Conservation (phyloP, 2,797 vertebrate genomes). For the Tangara arthus region DNA sequence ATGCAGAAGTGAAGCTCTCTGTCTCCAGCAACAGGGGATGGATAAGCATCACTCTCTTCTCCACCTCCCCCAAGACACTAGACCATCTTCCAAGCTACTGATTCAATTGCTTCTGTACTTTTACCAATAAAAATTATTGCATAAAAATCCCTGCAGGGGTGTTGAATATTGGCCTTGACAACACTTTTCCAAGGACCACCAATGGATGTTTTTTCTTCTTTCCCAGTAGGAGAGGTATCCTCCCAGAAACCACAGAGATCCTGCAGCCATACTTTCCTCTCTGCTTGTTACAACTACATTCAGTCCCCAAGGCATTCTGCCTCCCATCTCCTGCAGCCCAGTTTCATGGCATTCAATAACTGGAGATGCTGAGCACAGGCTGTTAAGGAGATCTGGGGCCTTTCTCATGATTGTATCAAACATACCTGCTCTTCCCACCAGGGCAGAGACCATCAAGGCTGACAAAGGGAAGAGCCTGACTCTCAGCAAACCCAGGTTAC, state of each 20-base stretch:
- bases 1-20: not conserved
- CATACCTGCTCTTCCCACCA: not conserved
- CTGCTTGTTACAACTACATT: not conserved
- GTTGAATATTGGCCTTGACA: not conserved
- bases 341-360: not conserved
- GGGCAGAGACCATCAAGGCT: not conserved
- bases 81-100: not conserved
- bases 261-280: not conserved
- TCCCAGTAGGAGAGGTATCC: not conserved
- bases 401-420: not conserved
- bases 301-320: not conserved
- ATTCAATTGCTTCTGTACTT: not conserved
- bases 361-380: not conserved
- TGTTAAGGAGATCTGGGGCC: not conserved
- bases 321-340: not conserved
- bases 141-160: not conserved
- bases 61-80: not conserved
- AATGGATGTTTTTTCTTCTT: not conserved
- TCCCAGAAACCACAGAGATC: not conserved
- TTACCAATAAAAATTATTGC: not conserved
- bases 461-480: not conserved
- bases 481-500: not conserved
- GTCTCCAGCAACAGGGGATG: rapidly evolving
- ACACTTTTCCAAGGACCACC: not conserved
- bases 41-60: not conserved